Evolutionary conservation across 2,797 vertebrate genomes (phyloP), one percentile per base, ranked within the genome.

Genomic region (Melanotaenia trifasciata): DNA sequence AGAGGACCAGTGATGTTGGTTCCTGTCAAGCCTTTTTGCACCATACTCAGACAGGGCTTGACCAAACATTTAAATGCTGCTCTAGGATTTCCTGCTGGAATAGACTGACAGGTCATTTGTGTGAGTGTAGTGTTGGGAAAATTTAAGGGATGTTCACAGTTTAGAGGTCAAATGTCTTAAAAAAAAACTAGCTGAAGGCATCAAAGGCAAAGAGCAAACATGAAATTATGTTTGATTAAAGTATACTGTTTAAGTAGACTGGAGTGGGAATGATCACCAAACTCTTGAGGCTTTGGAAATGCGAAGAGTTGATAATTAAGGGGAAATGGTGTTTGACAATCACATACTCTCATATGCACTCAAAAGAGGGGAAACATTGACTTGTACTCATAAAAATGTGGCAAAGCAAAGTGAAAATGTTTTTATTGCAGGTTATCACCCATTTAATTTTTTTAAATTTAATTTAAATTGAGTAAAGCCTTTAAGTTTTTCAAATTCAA

Each of bases 31-130:
- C 78, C 81, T 22, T 57, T 32, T 75, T 80, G 82, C 80, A 74
- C 68, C 79, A 66, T 81, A 78, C 72, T 89, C 87, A 87, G 89
- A 89, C 84, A 88, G 84, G 84, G 83, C 83, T 88, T 89, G 88
- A 84, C 84, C 87, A 83, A 87, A 87, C 85, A 71, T 89, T 93
- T 90, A 90, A 93, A 90, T 70, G 62, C 79, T 80, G 89, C 87
- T 88, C 69, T 57, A 80, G 88, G 88, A 87, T 88, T 91, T 88
- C 86, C 75, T 18, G 40, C 83, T 87, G 65, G 80, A 80, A 76
- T 74, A 74, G 69, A 72, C 85, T 81, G 87, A 89, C 78, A 86
- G 81, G 89, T 90, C 87, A 90, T 90, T 84, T 64, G 67, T 64
- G 51, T 59, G 67, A 58, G 64, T 72, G 35, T 57, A 16, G 54